Base-by-base conservation (phyloP, 2,113 vertebrate genomes). In the Campylomormyrus tamandua region DNA sequence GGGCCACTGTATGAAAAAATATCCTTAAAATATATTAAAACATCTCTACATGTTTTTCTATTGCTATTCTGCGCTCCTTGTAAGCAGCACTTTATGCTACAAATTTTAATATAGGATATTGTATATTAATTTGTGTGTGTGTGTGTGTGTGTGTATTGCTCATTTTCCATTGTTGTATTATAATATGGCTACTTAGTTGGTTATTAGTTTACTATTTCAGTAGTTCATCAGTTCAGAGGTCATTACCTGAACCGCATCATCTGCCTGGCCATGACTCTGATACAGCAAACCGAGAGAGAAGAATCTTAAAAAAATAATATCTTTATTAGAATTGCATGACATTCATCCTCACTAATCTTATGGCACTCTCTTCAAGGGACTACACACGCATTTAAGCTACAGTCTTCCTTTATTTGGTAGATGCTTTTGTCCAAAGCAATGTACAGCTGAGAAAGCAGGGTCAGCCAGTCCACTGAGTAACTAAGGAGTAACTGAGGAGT, bases 271-370 rank as follows among this genome's bases (percentile, higher is more conserved):
- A 0, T 95, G 93, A 70, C 91, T 94, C 91, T 94, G 84, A 45
- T 94, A 94, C 48, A 96, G 93, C 83, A 87, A 91, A 46, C 95
- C 95, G 45, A 95, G 86, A 1, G 94, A 91, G 90, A 94, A 96
- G 90, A 89, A 95, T 91, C 95, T 95, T 53, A 83, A 90, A 91
- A 48, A 39, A 89, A 56, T 9, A 66, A 24, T 46, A 66, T n/a
- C 2, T 45, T 58, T 35, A 88, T 62, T 39, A 42, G 74, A 80
- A 42, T 7, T 13, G 17, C 35, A 31, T 70, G 10, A 31, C n/a
- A 31, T 70, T 5, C n/a, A 70, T 31, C 27, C 10, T 70, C n/a
- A 66, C 62, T 70, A 31, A 70, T 31, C 62, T n/a, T 27, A n/a
- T 11, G 8, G n/a, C 58, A 11, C 58, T 66, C 24, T 31, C 62